These are phyloP conservation scores for Leptinotarsa juncta DNA, from an alignment of 2,888 invertebrate genomes.

Conservation along the genomic window DNA sequence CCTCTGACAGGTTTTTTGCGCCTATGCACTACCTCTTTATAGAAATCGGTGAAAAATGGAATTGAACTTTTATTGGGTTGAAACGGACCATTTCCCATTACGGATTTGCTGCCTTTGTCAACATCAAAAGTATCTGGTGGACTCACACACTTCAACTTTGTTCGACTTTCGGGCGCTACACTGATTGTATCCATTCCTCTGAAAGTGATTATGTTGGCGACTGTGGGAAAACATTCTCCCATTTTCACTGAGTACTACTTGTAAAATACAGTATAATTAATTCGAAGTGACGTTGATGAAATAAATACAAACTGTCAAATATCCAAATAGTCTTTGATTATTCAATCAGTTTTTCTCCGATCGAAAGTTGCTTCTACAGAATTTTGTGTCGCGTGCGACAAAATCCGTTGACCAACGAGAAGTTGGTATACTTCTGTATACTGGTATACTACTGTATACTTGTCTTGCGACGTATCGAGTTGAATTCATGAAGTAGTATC, in stretches of 20 bases:
- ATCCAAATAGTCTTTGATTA: too few relatives aligned
- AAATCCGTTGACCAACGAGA: too few relatives aligned
- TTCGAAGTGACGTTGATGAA: background rate
- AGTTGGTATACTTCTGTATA: too few relatives aligned
- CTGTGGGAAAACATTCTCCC: background rate
- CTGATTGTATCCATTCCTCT: slow-evolving; percentile 17
- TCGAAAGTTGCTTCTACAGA: too few relatives aligned
- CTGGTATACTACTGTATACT: too few relatives aligned
- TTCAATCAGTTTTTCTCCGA: too few relatives aligned
- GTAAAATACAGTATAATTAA: background rate
- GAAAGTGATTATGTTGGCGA: slow-evolving; percentile 17
- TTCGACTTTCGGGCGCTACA: background rate
- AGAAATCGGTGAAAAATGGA: background rate
- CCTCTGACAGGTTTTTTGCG: background rate
- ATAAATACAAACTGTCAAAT: too few relatives aligned
- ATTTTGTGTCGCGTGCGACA: too few relatives aligned
- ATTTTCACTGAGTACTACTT: background rate
- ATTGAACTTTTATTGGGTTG: background rate
- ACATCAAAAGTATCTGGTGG: background rate
- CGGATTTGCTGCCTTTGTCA: too few relatives aligned
- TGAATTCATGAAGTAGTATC: too few relatives aligned
- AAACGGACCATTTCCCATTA: too few relatives aligned
- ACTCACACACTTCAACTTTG: background rate
- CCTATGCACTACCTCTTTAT: slow-evolving; percentile 4
- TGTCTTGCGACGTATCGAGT: too few relatives aligned